phyloP scores from a whole-genome alignment of 2,797 vertebrate species.

The Discoglossus pictus region DNA sequence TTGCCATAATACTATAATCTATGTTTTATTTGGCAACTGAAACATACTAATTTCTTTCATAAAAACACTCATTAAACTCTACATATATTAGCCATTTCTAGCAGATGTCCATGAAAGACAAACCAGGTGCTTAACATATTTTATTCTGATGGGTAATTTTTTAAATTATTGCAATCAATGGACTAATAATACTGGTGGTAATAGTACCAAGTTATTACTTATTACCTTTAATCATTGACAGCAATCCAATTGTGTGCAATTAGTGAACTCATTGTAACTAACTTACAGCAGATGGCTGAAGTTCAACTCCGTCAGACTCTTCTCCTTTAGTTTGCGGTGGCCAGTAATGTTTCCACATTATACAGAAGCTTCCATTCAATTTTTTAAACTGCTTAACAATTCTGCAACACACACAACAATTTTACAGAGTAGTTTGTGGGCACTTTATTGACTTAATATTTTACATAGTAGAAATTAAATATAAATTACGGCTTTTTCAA shows the following conservation, averaged over 20 bases:
- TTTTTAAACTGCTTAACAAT: neutral
- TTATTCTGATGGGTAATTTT: constrained; percentile 86
- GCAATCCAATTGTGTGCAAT: constrained; percentile 87
- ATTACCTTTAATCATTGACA: constrained; percentile 91
- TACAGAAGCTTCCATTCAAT: constrained; percentile 33
- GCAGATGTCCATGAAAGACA: constrained; percentile 75
- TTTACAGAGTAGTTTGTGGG: too few species aligned
- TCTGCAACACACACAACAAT: neutral
- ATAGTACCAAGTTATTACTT: constrained; percentile 81
- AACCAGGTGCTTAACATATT: constrained; percentile 88
- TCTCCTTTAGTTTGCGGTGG: neutral
- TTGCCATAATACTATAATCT: constrained; percentile 7
- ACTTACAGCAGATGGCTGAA: constrained; percentile 83
- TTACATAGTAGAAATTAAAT: too few species aligned
- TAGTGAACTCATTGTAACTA: constrained; percentile 86
- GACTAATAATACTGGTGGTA: constrained; percentile 85
- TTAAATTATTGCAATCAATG: constrained; percentile 95
- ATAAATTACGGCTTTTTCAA: too few species aligned
- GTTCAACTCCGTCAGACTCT: constrained; percentile 59
- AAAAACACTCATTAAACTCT: constrained; percentile 63
- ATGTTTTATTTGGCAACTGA: constrained; percentile 8
- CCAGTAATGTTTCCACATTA: constrained; percentile 19
- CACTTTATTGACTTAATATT: too few species aligned
- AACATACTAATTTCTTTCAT: constrained; percentile 60
- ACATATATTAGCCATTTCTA: constrained; percentile 69